Base-by-base conservation (phyloP, 1,140 invertebrate genomes). In the Neodiprion lecontei region DNA sequence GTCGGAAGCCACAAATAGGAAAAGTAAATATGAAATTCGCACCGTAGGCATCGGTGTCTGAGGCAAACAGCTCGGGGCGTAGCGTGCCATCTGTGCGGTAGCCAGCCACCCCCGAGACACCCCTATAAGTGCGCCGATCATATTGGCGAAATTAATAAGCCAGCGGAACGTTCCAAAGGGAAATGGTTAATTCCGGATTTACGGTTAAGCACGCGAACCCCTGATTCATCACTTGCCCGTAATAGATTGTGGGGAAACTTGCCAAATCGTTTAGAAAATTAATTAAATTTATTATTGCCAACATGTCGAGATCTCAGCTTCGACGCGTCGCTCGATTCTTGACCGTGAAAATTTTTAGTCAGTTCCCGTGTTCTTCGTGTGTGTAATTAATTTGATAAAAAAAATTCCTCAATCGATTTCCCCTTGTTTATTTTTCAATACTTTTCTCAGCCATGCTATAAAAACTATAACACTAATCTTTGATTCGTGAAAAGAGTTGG, bases 111-210 rank as follows among this genome's bases (percentile, higher is more conserved):
- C 73, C 78, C 75, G 23, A 69, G 17, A 69, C 67, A 69, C 76
- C 68, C 70, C 74, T 73, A 74, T 69, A 23, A 69, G 17, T 77
- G 77, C 78, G 50, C 11, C 53, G 53, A 61, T 61, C 53, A 80
- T 82, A 85, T 85, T 86, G 83, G 83, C 80, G 78, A 83, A 85
- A 87, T 86, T 87, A 87, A 88, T 88, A 88, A 88, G 81, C 80
- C 79, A 79, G 72, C 49, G 71, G 73, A 75, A 79, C 79, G 82
- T 79, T 78, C 79, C 14, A 81, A 82, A 79, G 78, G 81, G 79
- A 83, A 81, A 77, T 79, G 80, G 82, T 83, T 86, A 85, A 87
- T 87, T 86, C 79, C 77, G 78, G 53, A 61, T 61, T 61, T 61
- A 61, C 53, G 53, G 53, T 61, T 61, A 61, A 61, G 53, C 53